Base-by-base conservation (phyloP, 1,140 invertebrate species). In the Conus betulinus region DNA sequence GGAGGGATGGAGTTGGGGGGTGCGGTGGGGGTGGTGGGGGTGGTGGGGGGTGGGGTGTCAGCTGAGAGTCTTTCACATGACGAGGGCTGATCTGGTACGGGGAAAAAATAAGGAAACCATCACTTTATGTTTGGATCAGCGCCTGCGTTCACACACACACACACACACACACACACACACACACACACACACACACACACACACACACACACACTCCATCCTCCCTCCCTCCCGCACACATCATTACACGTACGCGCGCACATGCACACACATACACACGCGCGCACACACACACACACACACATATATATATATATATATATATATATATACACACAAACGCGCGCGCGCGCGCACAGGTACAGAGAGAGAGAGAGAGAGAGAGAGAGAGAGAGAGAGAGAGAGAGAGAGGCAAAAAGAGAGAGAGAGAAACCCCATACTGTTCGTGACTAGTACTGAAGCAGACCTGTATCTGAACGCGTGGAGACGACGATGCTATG, bases 251-350 rank as follows among this genome's bases (percentile, higher is more conserved):
- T 5, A 86, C 84, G 71, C 53, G 71, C 52, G 7, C 52, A 84
- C 52, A 84, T 5, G 7, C 52, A 84, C 52, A 84, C 57, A 39
- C 57, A 84, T 3, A 5, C 5, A 7, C 57, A 63, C 60, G 60
- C 60, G 60, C 60, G 4, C 60, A 84, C 53, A 88, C 67, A 84
- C 53, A 88, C 60, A 13, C 78, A 84, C 6, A 84, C 83, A 52
- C 83, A 55, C n/a, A 52, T 5, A 84, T 10, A 55, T 39, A 52
- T 5, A 39, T 5, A 84, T 5, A 5, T 5, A 39, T 10, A 84
- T 5, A 84, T 7, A 84, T 7, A 84, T 51, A 11, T 8, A 55
- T 7, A 57, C 83, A 81, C 17, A 39, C 39, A 53, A 13, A 39
- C 81, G 23, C 51, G 4, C 20, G 3, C 13, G 39, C 39, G 39